Base-by-base conservation (phyloP, 2,888 invertebrate species). In the Glaucopsyche alexis region DNA sequence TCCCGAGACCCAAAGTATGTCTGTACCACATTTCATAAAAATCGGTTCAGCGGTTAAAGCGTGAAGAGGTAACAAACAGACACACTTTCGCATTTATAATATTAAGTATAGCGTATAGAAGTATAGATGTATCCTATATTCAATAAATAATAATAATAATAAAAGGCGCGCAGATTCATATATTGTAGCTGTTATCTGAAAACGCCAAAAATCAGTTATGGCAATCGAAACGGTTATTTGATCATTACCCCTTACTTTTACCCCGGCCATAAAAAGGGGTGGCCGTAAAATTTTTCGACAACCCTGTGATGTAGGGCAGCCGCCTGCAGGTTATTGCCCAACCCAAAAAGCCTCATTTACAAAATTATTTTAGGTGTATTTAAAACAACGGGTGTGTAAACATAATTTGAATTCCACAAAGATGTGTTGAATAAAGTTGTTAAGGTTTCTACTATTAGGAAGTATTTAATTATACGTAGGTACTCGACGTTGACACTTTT, bases 301-400 rank as follows among this genome's bases (percentile, higher is more conserved):
- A n/a, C 40, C 66, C 40, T 66, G 65, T 65, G 66, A 66, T 42
- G 9, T 66, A 42, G 40, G 42, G 42, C 42, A 7, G 60, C 55
- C 55, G 55, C 66, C 40, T 66, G 66, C 66, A 66, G 66, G 66
- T 66, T 66, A 66, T 66, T 40, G 66, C 66, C 40, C 40, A n/a
- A 40, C 40, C 16, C 42, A 42, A 66, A 66, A 42, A 40, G 66
- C 40, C 66, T 66, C 40, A 66, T 66, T 66, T 42, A 66, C 66
- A 66, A 66, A 42, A 66, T 66, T 66, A 66, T 66, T 42, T 66
- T 66, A 66, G 66, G 66, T 66, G n/a, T 66, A 66, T 42, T 66
- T 66, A 66, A 66, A 66, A 66, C 66, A 42, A 66, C 8, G 42
- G 1, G 47, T 9, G 47, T 47, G 66, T 42, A 66, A 66, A 66